Evolutionary conservation across 2,888 invertebrate genomes (phyloP).

Genomic region (Agrochola lychnidis): DNA sequence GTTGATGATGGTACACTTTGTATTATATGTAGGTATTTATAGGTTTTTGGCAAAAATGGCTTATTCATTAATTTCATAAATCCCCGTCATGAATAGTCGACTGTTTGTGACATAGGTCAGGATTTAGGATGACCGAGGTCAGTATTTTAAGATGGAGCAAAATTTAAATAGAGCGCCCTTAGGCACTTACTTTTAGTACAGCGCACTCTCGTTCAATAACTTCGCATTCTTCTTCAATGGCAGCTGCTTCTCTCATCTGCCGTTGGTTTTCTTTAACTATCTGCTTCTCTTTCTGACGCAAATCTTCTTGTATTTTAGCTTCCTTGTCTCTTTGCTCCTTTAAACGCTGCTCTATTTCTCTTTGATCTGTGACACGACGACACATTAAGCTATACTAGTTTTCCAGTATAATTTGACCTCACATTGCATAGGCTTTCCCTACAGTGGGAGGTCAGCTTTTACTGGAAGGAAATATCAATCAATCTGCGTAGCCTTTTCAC

Average conservation of each 20-base stretch:
- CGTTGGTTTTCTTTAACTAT: slow-evolving; percentile 71
- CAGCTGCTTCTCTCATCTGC: slow-evolving; percentile 70
- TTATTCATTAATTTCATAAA: too few relatives aligned
- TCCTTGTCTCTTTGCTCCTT: slow-evolving; percentile 76
- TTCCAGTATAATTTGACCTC: neutral
- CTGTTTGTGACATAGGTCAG: too few relatives aligned
- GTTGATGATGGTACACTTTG: too few relatives aligned
- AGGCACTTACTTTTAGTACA: slow-evolving; percentile 77
- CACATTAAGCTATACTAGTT: neutral
- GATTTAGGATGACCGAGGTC: too few relatives aligned
- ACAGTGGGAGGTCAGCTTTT: neutral
- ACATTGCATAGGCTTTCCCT: neutral
- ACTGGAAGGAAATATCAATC: slow-evolving; percentile 13
- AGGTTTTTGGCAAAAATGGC: too few relatives aligned
- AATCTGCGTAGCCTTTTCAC: neutral
- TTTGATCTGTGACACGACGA: slow-evolving; percentile 63
- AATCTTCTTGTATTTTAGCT: slow-evolving; percentile 71
- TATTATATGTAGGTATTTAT: too few relatives aligned
- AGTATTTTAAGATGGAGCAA: too few relatives aligned
- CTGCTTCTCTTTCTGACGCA: slow-evolving; percentile 72
- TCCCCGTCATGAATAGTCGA: too few relatives aligned
- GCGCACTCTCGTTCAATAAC: slow-evolving; percentile 80
- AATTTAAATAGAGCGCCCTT: too few relatives aligned
- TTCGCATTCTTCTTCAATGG: slow-evolving; percentile 76
- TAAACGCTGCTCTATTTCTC: slow-evolving; percentile 67